These are phyloP conservation scores for Ciconia stormi DNA, from an alignment of 2,113 vertebrate genomes.

Conservation along the genomic window DNA sequence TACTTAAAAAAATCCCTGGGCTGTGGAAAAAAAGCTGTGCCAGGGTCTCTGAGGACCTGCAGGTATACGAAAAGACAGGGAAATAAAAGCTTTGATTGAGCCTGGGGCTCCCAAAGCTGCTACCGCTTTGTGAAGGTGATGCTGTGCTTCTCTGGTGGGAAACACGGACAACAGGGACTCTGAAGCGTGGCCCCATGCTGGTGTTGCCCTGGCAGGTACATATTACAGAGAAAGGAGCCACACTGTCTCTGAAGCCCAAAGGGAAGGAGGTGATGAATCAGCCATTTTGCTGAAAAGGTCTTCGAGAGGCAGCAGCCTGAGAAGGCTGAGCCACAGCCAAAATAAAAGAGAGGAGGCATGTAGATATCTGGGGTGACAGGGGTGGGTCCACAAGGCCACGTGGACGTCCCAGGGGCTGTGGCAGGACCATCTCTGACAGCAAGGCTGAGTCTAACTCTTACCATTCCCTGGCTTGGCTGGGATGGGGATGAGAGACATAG, in stretches of 20 bases:
- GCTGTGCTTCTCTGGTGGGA: background rate
- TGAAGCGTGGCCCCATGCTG: fast-evolving
- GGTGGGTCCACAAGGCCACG: background rate
- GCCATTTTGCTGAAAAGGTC: background rate
- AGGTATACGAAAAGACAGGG: background rate
- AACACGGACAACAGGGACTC: background rate
- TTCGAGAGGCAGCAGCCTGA: background rate
- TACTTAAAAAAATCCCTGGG: background rate
- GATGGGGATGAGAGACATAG: background rate
- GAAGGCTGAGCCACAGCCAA: background rate
- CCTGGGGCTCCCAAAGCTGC: background rate
- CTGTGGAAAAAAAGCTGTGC: background rate
- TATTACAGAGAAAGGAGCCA: background rate
- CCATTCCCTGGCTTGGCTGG: background rate
- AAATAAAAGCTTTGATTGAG: background rate
- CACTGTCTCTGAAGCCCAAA: background rate
- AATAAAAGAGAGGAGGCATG: background rate
- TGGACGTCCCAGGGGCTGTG: fast-evolving
- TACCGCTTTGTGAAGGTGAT: background rate
- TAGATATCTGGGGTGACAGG: background rate
- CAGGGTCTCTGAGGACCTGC: background rate
- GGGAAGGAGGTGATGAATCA: background rate
- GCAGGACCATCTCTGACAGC: background rate
- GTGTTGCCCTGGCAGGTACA: background rate
- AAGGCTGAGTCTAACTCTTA: background rate